Evolutionary conservation across 2,797 vertebrate genomes (phyloP), one percentile per base, ranked within the genome.

Genomic region (Rhinatrema bivittatum): DNA sequence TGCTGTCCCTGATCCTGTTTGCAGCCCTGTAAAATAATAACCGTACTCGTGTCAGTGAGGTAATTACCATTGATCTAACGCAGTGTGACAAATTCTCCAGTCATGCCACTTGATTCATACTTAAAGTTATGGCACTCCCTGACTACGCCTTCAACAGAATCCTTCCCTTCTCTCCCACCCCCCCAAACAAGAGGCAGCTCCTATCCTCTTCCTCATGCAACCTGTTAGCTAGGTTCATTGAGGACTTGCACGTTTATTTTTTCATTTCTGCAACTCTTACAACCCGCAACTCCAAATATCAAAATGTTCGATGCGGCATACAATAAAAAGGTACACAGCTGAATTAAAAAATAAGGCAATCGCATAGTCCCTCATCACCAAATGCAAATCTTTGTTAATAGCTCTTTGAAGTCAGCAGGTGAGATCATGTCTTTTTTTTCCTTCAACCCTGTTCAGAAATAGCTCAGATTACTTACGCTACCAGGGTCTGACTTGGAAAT

Each of bases 11-110:
- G 74, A 79, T 76, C 85, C 87, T 84, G 86, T 89, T 89, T 87
- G 85, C 92, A 90, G 91, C 88, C 88, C 91, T 93, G 92, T 95
- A 93, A 91, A 89, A 90, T 95, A 94, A 95, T 93, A 93, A 94
- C 89, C 87, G 90, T 87, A 93, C 89, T 91, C 90, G 58, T 95
- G 91, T 95, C 91, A 92, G 84, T 82, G 79, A 85, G 87, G 90
- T 94, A 95, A 95, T 95, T 95, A 94, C 87, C 91, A 95, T 95
- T 92, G 92, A 95, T 93, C 91, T 88, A 87, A 75, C 79, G 87
- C 82, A 70, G 72, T 71, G 83, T 91, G 91, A 94, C 91, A 91
- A 89, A 86, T 87, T 87, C 76, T 78, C 81, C 74, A 68, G 70
- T 68, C 82, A 78, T 74, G 70, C 68, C 67, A 67, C 62, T 63